Evolutionary conservation across 2,888 invertebrate genomes (phyloP), one percentile per base, ranked within the genome.

Genomic region (Athalia circularis): DNA sequence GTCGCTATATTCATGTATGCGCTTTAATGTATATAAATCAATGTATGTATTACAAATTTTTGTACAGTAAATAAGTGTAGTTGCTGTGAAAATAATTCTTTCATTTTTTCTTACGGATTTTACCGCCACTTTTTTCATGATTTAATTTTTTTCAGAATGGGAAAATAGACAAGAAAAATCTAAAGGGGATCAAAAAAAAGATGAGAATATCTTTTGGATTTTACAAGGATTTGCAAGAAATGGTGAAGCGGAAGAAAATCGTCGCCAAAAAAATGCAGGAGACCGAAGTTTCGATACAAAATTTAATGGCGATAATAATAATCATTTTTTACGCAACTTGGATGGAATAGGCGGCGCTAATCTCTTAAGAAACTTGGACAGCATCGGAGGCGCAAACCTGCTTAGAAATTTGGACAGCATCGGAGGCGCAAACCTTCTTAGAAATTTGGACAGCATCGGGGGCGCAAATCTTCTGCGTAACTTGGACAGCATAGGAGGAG

Each of bases 311-410:
- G 7, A 5, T 43, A n/a, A 45, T n/a, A 54, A 68, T 54, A 29
- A 68, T 52, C 91, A 92, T 84, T 86, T 91, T 5, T 88, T 91
- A 0, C 91, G 91, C 52, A 86, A 85, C 77, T 81, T 88, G 77
- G 88, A 89, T 79, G 83, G 85, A 47, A 82, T 90, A 1, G 89
- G 89, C 1, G 88, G 88, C 72, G 91, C 91, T 11, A 92, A 92
- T 86, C 83, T 89, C 47, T 81, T 86, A 1, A 81, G 89, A 48
- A 86, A 84, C 81, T 81, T 91, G 43, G 90, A 91, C 82, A 86
- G 88, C 9, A 83, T 91, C 15, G 90, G 93, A 3, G 92, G 92
- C 0, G 91, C 91, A 15, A 92, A 93, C 86, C 89, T 92, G 29
- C 90, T 92, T 6, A 89, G 92, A 70, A 67, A 68, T 3, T 13